These are phyloP conservation scores for Omphaloscelis lunosa DNA, from an alignment of 2,888 invertebrate species.

Conservation along the genomic window DNA sequence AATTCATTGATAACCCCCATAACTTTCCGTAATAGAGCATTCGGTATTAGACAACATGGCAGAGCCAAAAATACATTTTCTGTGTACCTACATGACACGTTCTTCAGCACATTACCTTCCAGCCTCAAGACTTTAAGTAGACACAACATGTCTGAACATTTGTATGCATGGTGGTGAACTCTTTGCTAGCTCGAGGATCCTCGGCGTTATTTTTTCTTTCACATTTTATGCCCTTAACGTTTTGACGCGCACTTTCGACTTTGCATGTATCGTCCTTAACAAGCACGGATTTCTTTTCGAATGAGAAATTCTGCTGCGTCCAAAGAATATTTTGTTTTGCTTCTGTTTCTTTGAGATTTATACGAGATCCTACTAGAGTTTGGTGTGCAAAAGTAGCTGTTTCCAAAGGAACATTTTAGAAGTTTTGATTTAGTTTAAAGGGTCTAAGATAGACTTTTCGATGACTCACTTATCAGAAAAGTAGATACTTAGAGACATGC, in stretches of 20 bases:
- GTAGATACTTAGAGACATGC: neutral
- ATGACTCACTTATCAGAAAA: neutral
- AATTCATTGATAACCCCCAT: neutral
- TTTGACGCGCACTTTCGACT: slow-evolving; percentile 75
- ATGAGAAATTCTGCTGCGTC: slow-evolving; percentile 69
- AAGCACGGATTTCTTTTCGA: slow-evolving; percentile 72
- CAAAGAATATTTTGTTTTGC: slow-evolving; percentile 71
- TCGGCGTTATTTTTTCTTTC: slow-evolving; percentile 73
- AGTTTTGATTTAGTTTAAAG: neutral
- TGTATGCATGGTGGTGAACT: slow-evolving; percentile 72
- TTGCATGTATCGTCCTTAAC: slow-evolving; percentile 76
- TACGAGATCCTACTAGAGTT: slow-evolving; percentile 37
- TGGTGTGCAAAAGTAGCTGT: slow-evolving; percentile 22
- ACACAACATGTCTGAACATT: slow-evolving; percentile 73
- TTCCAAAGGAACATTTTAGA: neutral
- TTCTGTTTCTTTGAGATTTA: slow-evolving; percentile 57
- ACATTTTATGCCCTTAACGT: slow-evolving; percentile 77
- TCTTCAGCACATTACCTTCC: slow-evolving; percentile 62
- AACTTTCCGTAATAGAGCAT: neutral
- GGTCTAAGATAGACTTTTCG: neutral
- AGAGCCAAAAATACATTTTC: slow-evolving; percentile 46
- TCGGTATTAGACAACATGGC: slow-evolving; percentile 16
- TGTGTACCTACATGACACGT: slow-evolving; percentile 40
- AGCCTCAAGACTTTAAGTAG: slow-evolving; percentile 65
- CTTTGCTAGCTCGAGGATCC: slow-evolving; percentile 73